Base-by-base conservation (phyloP, 2,113 vertebrate genomes). In the Triplophysa tibetana region DNA sequence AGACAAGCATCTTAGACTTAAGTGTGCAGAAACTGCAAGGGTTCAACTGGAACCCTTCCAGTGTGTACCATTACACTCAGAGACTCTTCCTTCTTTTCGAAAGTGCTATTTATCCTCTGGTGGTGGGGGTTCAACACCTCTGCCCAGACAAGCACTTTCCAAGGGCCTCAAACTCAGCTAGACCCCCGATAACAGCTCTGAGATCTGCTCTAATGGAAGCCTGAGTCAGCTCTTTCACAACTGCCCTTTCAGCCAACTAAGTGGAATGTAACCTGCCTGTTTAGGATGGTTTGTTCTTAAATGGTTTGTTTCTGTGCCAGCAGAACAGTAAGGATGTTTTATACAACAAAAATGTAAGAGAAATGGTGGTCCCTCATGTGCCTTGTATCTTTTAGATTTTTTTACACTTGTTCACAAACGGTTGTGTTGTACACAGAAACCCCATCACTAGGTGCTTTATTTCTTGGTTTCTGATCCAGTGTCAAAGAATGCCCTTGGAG, bases 401-500 rank as follows among this genome's bases (percentile, higher is more conserved):
- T 16, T 69, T 52, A 19, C 58, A 29, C 9, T 68, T 60, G 19
- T 73, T 58, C 56, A 74, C n/a, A 17, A 50, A 50, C 3, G 41
- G 41, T 14, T 48, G 21, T 70, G 45, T 60, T 43, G 50, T 64
- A 41, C 62, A 43, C 52, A 45, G 24, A 52, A 70, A 52, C 48
- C 64, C 24, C 17, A 50, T 81, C 16, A 52, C 70, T 45, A 52
- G 26, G 62, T 64, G 54, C 24, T 61, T 56, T 50, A 26, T 81
- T 58, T 64, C 38, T 29, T 75, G 75, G 63, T 48, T 69, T 65
- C 33, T 81, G 66, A 85, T 88, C 83, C 85, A 61, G 88, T 87
- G 79, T 56, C 82, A 85, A 88, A 90, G 88, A 85, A 88, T 83
- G 76, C 78, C 81, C 80, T 83, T 70, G 88, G 84, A 85, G 83